These are phyloP conservation scores for Phasianus colchicus DNA, from an alignment of 2,113 vertebrate genomes.

Conservation along the genomic window DNA sequence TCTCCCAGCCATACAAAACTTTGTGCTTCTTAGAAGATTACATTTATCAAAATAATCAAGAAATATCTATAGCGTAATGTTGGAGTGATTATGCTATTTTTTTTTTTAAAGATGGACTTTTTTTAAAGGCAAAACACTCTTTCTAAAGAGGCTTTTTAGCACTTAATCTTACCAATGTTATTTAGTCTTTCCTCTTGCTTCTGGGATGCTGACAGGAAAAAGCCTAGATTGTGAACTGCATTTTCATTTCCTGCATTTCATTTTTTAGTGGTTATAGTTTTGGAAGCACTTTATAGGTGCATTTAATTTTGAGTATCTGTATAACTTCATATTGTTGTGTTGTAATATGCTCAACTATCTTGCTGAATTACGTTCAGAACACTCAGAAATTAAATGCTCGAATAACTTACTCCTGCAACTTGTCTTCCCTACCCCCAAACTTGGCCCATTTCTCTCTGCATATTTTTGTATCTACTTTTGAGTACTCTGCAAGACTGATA, in stretches of 20 bases:
- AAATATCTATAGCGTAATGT: background rate
- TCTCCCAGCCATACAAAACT: background rate
- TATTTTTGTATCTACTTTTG: conserved; percentile 27
- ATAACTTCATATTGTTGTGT: background rate
- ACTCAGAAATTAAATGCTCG: conserved; percentile 23
- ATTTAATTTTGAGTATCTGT: background rate
- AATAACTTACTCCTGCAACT: background rate
- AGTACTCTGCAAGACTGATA: background rate
- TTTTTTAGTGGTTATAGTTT: conserved; percentile 7
- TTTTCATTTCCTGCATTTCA: conserved; percentile 12
- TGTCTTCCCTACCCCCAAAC: rapidly evolving
- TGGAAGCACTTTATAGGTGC: conserved; percentile 1
- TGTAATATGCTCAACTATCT: background rate
- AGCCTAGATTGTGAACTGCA: background rate
- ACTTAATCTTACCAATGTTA: conserved; percentile 16
- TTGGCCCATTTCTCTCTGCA: background rate
- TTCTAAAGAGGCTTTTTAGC: conserved; percentile 65
- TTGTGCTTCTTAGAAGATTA: background rate
- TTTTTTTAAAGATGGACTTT: background rate
- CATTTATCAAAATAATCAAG: conserved; percentile 31
- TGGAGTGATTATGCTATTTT: background rate
- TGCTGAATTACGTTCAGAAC: conserved; percentile 14
- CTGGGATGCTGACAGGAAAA: conserved; percentile 48
- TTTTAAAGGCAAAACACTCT: background rate
- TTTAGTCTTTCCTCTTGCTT: conserved; percentile 61